Evolutionary conservation across 2,113 vertebrate species (phyloP).

Genomic region (Clarias gariepinus): DNA sequence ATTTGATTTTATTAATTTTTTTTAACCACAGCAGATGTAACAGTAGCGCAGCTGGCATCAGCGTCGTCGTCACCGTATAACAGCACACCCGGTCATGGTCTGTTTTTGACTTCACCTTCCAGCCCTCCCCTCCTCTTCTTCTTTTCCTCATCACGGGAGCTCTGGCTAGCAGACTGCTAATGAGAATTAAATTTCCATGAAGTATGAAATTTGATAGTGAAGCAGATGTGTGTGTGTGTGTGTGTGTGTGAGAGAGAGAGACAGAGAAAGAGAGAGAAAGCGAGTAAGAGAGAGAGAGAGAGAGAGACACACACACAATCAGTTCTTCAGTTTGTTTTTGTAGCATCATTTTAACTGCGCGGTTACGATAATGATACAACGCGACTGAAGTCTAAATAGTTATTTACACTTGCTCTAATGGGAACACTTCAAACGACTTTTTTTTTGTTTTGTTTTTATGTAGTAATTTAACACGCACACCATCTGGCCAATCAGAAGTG

Average conservation of each 20-base stretch:
- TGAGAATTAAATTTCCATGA: conserved; percentile 7
- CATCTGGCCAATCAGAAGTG: background rate
- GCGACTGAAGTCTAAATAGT: background rate
- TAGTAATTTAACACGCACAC: background rate
- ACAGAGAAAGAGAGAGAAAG: too few species aligned
- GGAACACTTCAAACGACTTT: background rate
- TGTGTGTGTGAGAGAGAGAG: too few species aligned
- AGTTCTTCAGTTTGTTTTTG: background rate
- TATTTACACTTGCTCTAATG: background rate
- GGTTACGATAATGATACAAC: background rate
- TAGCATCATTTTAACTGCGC: background rate
- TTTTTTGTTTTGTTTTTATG: background rate
- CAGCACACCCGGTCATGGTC: background rate
- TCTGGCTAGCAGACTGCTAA: background rate
- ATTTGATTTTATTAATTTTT: too few species aligned
- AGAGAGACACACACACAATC: background rate
- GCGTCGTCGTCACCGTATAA: background rate
- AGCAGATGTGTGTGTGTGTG: background rate
- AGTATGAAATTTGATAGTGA: conserved; percentile 11
- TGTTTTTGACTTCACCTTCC: background rate
- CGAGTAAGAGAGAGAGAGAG: background rate
- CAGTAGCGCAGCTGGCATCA: background rate
- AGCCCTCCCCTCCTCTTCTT: background rate
- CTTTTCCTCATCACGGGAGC: background rate
- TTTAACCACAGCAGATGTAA: background rate